phyloP scores from a whole-genome alignment of 2,113 vertebrate genomes.

The Amblyornis subalaris region DNA sequence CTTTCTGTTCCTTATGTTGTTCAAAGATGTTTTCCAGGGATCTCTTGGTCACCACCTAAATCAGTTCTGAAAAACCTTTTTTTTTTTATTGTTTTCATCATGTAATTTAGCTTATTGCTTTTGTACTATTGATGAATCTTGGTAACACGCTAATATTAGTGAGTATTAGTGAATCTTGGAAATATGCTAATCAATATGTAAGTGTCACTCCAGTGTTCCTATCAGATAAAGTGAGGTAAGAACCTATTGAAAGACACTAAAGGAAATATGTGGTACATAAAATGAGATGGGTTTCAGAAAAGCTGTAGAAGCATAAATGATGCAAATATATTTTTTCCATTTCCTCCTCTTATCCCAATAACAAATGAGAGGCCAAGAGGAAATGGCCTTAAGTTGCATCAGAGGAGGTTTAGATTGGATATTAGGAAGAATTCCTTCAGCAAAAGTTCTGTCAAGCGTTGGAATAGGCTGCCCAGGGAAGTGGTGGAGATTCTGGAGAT shows the following conservation, averaged over 20 bases:
- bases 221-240: background rate
- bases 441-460: rapidly evolving
- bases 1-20: background rate
- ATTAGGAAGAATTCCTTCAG: background rate
- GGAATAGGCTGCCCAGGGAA: background rate
- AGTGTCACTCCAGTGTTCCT: background rate
- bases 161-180: background rate
- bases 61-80: background rate
- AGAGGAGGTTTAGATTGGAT: background rate
- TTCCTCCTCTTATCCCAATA: background rate
- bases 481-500: background rate
- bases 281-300: background rate
- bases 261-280: background rate
- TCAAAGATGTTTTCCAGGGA: background rate
- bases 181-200: background rate
- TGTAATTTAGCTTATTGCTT: background rate
- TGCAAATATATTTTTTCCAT: background rate
- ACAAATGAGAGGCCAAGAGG: background rate
- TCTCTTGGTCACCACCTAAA: background rate
- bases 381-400: background rate
- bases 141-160: background rate
- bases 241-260: background rate
- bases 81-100: background rate
- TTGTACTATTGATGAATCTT: background rate
- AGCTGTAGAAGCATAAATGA: background rate